A percentile compares a stretch with the other conserved stretches of the same genome.
phyloP scores from a whole-genome alignment of 1,140 invertebrate species.

The Plectrocnemia conspersa region DNA sequence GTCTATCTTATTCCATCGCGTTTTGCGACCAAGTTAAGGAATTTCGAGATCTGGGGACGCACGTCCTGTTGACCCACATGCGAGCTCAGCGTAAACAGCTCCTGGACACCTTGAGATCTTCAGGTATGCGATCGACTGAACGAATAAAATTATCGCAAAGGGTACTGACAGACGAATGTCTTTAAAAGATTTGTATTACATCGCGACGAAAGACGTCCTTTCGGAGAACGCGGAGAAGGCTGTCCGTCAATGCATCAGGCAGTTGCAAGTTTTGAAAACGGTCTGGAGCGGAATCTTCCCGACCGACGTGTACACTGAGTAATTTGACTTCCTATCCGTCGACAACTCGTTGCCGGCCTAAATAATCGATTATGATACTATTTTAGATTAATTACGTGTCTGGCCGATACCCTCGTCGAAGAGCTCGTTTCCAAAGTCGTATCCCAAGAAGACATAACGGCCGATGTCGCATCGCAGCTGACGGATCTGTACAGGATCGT shows the following conservation, averaged over 20 bases:
- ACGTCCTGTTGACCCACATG: conserved; percentile 68
- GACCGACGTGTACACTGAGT: conserved; percentile 57
- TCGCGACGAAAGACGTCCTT: conserved; percentile 53
- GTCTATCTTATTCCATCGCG: conserved; percentile 42
- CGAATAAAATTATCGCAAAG: not conserved
- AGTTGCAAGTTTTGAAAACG: conserved; percentile 77
- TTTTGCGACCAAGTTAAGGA: conserved; percentile 51
- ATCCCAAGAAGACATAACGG: conserved; percentile 52
- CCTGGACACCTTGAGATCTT: conserved; percentile 65
- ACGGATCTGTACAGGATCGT: conserved; percentile 53
- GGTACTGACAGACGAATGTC: not conserved
- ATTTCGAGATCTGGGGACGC: conserved; percentile 61
- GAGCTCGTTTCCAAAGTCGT: conserved; percentile 51
- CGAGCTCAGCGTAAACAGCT: conserved; percentile 67
- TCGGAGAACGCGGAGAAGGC: conserved; percentile 64
- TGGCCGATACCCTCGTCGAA: conserved; percentile 50
- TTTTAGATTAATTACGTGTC: conserved; percentile 44
- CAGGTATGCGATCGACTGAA: conserved; percentile 51
- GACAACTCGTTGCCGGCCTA: too few relatives aligned
- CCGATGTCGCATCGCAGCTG: conserved; percentile 52
- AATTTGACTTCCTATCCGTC: conserved; percentile 22
- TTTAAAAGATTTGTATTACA: conserved; percentile 54
- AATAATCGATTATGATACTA: not conserved
- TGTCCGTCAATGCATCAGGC: conserved; percentile 75
- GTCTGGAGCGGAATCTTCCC: conserved; percentile 80